Percentiles rank a stretch among this genome's conserved stretches.
Evolutionary conservation across 2,888 invertebrate genomes (phyloP).

Genomic region (Mystacides longicornis): DNA sequence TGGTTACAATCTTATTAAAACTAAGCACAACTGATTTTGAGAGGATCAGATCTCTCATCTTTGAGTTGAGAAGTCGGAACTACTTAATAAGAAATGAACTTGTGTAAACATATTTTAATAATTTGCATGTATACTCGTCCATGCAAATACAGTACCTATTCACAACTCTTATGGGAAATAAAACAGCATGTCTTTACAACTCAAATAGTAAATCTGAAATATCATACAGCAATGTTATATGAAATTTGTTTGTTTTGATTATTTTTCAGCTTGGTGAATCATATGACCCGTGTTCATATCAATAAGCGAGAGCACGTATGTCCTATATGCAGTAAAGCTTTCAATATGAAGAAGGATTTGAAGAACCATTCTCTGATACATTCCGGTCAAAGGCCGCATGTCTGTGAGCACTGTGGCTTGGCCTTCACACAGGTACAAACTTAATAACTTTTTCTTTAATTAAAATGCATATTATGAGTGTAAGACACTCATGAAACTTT

Average conservation of each 20-base stretch:
- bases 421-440: conserved; percentile 16
- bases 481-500: too few species aligned
- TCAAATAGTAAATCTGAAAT: too few species aligned
- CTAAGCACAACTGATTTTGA: too few species aligned
- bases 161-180: too few species aligned
- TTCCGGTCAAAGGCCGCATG: conserved; percentile 16
- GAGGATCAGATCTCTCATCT: too few species aligned
- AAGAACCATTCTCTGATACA: conserved; percentile 14
- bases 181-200: too few species aligned
- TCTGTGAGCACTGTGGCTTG: conserved; percentile 21
- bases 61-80: too few species aligned
- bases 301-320: conserved; percentile 15
- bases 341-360: conserved; percentile 12
- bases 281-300: conserved; percentile 16
- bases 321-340: conserved; percentile 14
- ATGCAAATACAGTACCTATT: too few species aligned
- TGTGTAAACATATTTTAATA: too few species aligned
- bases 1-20: too few species aligned
- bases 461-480: neutral
- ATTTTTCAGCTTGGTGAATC: conserved; percentile 11
- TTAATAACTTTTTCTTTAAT: neutral
- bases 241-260: neutral
- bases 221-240: neutral
- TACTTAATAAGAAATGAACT: too few species aligned
- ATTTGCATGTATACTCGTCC: too few species aligned